Conservation (phyloP, 2,888 invertebrate genomes). For the Anthoptus insignis region DNA sequence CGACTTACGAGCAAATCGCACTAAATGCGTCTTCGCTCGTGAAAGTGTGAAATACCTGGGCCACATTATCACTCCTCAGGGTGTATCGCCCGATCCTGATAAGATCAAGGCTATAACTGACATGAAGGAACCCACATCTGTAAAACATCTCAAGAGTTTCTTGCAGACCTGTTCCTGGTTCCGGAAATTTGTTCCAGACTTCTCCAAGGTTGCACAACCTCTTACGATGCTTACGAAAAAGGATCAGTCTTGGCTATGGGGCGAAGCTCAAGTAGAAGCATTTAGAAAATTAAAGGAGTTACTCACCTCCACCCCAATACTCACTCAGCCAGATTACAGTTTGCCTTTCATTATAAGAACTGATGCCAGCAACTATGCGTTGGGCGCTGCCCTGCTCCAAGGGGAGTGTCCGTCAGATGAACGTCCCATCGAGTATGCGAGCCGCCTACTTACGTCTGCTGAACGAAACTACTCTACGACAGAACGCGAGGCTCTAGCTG, state of each 20-base stretch:
- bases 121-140: slow-evolving; percentile 39
- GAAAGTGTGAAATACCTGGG: slow-evolving; percentile 44
- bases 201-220: slow-evolving; percentile 52
- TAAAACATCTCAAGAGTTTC: slow-evolving; percentile 46
- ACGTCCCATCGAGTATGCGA: slow-evolving; percentile 50
- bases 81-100: slow-evolving; percentile 40
- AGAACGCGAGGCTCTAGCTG: no score
- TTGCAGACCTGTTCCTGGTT: slow-evolving; percentile 58
- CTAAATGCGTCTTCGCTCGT: slow-evolving; percentile 50
- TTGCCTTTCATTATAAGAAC: slow-evolving; percentile 54
- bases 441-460: slow-evolving; percentile 42
- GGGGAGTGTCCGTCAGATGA: slow-evolving; percentile 47
- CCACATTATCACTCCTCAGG: slow-evolving; percentile 46
- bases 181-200: slow-evolving; percentile 51
- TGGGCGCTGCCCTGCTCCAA: slow-evolving; percentile 52
- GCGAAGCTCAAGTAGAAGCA: slow-evolving; percentile 34
- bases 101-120: slow-evolving; percentile 43
- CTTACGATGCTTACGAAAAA: slow-evolving; percentile 54
- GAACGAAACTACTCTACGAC: slow-evolving; percentile 54
- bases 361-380: slow-evolving; percentile 50
- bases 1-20: slow-evolving; percentile 51
- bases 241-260: slow-evolving; percentile 55
- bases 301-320: slow-evolving; percentile 48
- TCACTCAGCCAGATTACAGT: slow-evolving; percentile 49
- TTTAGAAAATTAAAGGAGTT: slow-evolving; percentile 34